Evolutionary conservation across 2,113 vertebrate species (phyloP), one percentile per base, ranked within the genome.

Genomic region (Phylloscopus trochilus): DNA sequence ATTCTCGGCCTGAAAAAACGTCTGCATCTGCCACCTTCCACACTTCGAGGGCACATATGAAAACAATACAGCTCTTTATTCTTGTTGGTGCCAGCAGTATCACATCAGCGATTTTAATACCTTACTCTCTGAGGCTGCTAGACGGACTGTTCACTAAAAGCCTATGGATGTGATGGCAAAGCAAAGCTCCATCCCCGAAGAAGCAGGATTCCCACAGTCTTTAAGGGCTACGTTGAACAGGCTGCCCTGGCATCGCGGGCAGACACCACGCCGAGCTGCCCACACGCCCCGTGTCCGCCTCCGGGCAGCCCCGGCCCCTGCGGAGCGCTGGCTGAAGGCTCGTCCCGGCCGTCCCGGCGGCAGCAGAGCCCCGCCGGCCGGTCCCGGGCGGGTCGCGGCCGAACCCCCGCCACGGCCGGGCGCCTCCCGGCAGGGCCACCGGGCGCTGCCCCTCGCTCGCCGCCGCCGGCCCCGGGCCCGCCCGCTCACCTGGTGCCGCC

Each of bases 301-400:
- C 24, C 12, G 9, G 9, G 4, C 1, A 22, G 10, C 22, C 24
- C 28, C 1, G 62, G 22, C 22, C 33, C 46, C 52, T 0, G 30
- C 41, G 14, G 2, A 3, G 6, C 0, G 24, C 43, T 0, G 28
- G 17, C 2, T 0, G 8, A 31, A 53, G 64, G 64, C 30, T 52
- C 17, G 11, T 2, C 16, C 39, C 30, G 53, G 9, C 46, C 6
- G 33, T 13, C 7, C 31, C 5, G 13, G 22, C 19, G 31, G 21
- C 39, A 13, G n/a, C 77, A 6, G 16, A 74, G 51, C 37, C 56
- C 22, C 31, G 7, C 30, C 7, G 4, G 22, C 4, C 58, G 13
- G 33, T 2, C 7, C 30, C 53, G 5, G 24, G 8, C 22, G 23
- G 58, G 19, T 1, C 31, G 14, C 56, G 22, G 23, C 72, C 41